A percentile compares a stretch with the other conserved stretches of the same genome.
Evolutionary conservation across 2,797 vertebrate genomes (phyloP).

Genomic region (Rhinella marina): DNA sequence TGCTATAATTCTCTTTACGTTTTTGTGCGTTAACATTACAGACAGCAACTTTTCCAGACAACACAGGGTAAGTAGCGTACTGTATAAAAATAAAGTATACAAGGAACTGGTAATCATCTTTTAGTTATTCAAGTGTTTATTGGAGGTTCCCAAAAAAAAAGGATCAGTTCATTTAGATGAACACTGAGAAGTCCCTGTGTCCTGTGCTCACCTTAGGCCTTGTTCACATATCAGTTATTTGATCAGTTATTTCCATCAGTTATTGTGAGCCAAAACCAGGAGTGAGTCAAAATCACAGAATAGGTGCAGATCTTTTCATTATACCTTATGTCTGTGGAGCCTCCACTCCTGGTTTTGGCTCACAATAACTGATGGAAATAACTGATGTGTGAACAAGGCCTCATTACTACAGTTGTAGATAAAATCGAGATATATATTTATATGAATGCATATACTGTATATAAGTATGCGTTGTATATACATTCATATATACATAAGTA

Average conservation of each 20-base stretch:
- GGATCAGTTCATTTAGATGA: slow-evolving; percentile 1
- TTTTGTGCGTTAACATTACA: not conserved
- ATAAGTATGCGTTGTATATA: not conserved
- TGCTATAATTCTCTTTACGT: not conserved
- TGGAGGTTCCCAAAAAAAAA: slow-evolving; percentile 42
- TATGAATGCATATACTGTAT: slow-evolving; percentile 21
- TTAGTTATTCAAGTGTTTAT: slow-evolving; percentile 48
- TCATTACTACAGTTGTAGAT: slow-evolving; percentile 3
- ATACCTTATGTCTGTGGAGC: no score
- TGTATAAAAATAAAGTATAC: not conserved
- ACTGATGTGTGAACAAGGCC: no score
- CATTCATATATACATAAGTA: slow-evolving; percentile 19
- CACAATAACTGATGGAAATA: no score
- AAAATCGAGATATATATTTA: slow-evolving; percentile 12
- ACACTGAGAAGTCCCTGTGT: slow-evolving; percentile 36
- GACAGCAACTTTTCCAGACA: not conserved
- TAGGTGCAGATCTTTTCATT: no score
- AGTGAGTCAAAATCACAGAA: no score
- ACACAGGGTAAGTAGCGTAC: not conserved
- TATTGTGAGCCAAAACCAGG: no score
- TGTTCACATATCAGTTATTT: no score
- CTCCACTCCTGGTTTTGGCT: no score
- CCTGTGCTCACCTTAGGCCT: slow-evolving; percentile 6
- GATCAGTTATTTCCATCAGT: no score
- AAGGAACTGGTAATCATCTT: not conserved